Conservation (phyloP, 2,888 invertebrate genomes). For the Cerastis rubricosa region DNA sequence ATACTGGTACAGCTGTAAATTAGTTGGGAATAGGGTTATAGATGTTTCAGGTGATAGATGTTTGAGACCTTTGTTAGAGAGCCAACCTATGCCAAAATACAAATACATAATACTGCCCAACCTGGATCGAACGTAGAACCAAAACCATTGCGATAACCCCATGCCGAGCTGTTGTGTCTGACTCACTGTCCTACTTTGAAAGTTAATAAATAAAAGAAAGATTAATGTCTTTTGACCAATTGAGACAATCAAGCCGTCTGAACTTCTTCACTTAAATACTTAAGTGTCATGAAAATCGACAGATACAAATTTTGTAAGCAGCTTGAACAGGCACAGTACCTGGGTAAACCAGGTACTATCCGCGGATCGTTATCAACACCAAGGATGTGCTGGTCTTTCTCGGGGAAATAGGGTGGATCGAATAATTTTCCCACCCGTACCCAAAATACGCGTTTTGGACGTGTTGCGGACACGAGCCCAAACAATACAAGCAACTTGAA, state of each 20-base stretch:
- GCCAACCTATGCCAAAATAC: not conserved
- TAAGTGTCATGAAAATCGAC: not conserved
- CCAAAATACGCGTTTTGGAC: too few relatives aligned
- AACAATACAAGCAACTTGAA: not conserved
- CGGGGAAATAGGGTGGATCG: too few relatives aligned
- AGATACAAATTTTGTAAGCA: not conserved
- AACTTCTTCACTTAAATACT: conserved; percentile 7
- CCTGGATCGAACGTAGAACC: too few relatives aligned
- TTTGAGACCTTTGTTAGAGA: not conserved
- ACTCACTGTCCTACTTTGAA: not conserved
- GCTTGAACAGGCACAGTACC: not conserved
- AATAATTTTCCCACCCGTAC: too few relatives aligned
- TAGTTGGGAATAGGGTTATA: not conserved
- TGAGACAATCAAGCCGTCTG: conserved; percentile 38
- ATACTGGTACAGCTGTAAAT: not conserved
- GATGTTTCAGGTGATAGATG: not conserved
- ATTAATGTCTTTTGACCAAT: conserved; percentile 17
- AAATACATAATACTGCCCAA: not conserved
- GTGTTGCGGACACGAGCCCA: too few relatives aligned
- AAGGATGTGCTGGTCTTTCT: too few relatives aligned
- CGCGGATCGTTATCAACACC: too few relatives aligned
- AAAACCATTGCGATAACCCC: too few relatives aligned
- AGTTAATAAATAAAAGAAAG: not conserved
- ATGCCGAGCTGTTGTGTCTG: not conserved
- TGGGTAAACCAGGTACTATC: too few relatives aligned